A percentile compares a stretch with the other conserved stretches of the same genome.
phyloP scores from a whole-genome alignment of 2,797 vertebrate genomes.

The Pangasius mekongensis region DNA sequence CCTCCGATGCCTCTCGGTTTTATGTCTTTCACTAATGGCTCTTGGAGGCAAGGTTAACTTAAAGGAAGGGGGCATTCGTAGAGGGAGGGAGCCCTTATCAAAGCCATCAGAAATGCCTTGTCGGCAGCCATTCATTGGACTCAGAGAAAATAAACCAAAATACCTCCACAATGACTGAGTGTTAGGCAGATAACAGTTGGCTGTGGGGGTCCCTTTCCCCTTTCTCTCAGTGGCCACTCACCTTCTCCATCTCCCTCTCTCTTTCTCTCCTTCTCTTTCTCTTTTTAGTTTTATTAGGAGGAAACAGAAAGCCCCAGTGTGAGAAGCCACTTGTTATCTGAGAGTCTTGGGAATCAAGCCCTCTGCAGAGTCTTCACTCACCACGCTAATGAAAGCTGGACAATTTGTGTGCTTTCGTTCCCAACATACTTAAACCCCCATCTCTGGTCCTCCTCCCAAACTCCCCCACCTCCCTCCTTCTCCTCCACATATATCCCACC shows the following conservation, averaged over 20 bases:
- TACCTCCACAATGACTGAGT: conserved; percentile 70
- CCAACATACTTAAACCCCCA: conserved; percentile 77
- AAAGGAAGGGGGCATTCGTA: conserved; percentile 71
- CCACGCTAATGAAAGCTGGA: conserved; percentile 94
- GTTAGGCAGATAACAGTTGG: conserved; percentile 77
- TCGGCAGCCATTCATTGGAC: conserved; percentile 86
- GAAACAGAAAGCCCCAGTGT: conserved; percentile 84
- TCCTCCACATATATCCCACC: conserved; percentile 40
- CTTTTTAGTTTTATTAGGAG: conserved; percentile 77
- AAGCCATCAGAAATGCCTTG: conserved; percentile 85
- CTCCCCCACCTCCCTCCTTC: conserved; percentile 2
- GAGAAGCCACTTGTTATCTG: conserved; percentile 88
- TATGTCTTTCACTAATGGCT: conserved; percentile 83
- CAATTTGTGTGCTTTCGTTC: conserved; percentile 90
- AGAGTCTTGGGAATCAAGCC: conserved; percentile 98
- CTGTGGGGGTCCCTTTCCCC: conserved; percentile 74
- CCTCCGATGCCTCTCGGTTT: conserved; percentile 74
- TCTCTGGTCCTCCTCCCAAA: conserved; percentile 59
- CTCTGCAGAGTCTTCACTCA: conserved; percentile 93
- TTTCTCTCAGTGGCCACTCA: conserved; percentile 45
- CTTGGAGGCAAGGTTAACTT: conserved; percentile 78
- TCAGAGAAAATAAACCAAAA: conserved; percentile 78
- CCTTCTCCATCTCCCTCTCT: conserved; percentile 62
- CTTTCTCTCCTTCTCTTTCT: conserved; percentile 61
- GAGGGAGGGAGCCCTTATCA: conserved; percentile 83